A percentile compares a stretch with the other conserved stretches of the same genome.
Evolutionary conservation across 2,888 invertebrate genomes (phyloP).

Genomic region (Onchidella celtica): DNA sequence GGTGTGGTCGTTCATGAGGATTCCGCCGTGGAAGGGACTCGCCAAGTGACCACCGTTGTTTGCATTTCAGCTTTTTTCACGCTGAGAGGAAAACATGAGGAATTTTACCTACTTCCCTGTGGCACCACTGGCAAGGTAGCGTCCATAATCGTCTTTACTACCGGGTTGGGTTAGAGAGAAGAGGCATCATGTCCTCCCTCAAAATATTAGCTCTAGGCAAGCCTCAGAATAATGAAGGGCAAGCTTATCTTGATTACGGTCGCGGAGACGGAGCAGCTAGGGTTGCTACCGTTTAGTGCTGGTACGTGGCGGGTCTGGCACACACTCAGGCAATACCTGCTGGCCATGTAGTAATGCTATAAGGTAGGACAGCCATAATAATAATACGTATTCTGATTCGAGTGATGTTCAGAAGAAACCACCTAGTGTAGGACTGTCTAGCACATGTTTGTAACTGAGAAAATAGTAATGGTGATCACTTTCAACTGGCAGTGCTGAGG

Average conservation of each 20-base stretch:
- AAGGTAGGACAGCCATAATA: too few relatives aligned
- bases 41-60: not conserved
- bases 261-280: not conserved
- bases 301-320: not conserved
- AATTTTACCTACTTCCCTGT: slow-evolving; percentile 19
- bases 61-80: not conserved
- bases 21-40: not conserved
- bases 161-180: not conserved
- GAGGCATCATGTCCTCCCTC: not conserved
- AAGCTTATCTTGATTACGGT: not conserved
- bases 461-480: too few relatives aligned
- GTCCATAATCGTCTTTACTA: not conserved
- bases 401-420: too few relatives aligned
- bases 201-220: not conserved
- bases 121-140: slow-evolving; percentile 5
- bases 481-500: too few relatives aligned
- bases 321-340: too few relatives aligned
- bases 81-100: slow-evolving; percentile 6
- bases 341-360: too few relatives aligned
- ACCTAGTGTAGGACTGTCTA: too few relatives aligned
- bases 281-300: not conserved
- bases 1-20: too few relatives aligned
- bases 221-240: not conserved
- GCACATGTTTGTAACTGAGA: too few relatives aligned
- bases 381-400: too few relatives aligned